Conservation (phyloP, 1,140 invertebrate genomes). For the Phenacoccus solenopsis region DNA sequence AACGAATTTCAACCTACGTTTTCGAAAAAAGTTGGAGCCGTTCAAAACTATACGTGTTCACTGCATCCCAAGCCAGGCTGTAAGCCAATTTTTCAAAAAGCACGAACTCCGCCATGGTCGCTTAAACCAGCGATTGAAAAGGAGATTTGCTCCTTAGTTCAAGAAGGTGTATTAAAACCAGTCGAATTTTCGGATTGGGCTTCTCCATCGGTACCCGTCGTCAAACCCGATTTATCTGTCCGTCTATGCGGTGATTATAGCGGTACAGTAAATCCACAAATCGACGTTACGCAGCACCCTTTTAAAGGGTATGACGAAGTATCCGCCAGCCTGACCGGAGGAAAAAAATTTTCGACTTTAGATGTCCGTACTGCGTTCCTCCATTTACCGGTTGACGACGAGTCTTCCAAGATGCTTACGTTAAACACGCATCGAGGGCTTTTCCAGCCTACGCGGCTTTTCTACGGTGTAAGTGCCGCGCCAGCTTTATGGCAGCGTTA, state of each 20-base stretch:
- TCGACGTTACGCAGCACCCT: conserved; percentile 29
- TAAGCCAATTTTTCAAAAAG: conserved; percentile 30
- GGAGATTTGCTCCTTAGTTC: conserved; percentile 32
- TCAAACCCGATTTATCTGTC: conserved; percentile 35
- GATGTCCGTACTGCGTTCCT: conserved; percentile 31
- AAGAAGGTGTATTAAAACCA: conserved; percentile 31
- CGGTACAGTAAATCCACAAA: conserved; percentile 32
- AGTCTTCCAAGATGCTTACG: conserved; percentile 26
- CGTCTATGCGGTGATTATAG: conserved; percentile 40
- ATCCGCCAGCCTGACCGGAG: conserved; percentile 28
- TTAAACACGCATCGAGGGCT: conserved; percentile 25
- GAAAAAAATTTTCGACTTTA: conserved; percentile 29
- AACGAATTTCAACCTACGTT: too few relatives aligned
- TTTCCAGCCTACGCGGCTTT: background rate
- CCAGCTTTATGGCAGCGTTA: conserved; percentile 25
- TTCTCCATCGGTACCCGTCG: conserved; percentile 37
- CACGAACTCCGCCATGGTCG: conserved; percentile 30
- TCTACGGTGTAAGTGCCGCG: background rate
- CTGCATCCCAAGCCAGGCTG: background rate
- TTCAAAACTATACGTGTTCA: background rate
- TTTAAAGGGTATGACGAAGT: conserved; percentile 31
- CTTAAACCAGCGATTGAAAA: conserved; percentile 31
- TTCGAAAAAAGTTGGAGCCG: too few relatives aligned
- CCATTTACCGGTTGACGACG: conserved; percentile 29
- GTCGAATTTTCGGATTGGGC: conserved; percentile 36